phyloP scores from a whole-genome alignment of 2,797 vertebrate genomes.

The Pseudomugil tenellus region DNA sequence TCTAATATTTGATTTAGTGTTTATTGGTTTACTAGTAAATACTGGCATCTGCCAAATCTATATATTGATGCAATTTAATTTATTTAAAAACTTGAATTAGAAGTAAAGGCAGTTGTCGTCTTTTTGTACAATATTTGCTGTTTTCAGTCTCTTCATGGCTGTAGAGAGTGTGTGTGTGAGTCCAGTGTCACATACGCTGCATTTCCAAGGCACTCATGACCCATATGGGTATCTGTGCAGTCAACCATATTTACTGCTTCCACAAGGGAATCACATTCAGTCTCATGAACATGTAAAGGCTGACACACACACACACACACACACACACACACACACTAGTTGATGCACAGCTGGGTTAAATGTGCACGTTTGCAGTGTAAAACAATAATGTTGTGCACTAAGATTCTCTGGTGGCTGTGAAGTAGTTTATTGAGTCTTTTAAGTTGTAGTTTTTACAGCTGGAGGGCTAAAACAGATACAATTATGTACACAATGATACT shows the following conservation, averaged over 20 bases:
- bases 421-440: constrained; percentile 14
- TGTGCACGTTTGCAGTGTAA: constrained; percentile 38
- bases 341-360: constrained; percentile 25
- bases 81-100: not conserved
- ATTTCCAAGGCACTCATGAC: constrained; percentile 48
- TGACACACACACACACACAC: constrained; percentile 11
- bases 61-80: not conserved
- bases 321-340: no score
- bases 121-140: constrained; percentile 1
- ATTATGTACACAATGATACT: constrained; percentile 29
- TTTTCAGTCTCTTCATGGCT: not conserved
- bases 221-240: constrained; percentile 65
- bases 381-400: constrained; percentile 18
- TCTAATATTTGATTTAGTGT: not conserved
- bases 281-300: constrained; percentile 51
- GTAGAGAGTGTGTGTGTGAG: not conserved
- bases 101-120: not conserved
- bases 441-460: constrained; percentile 34
- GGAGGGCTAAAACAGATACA: constrained; percentile 5
- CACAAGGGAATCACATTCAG: constrained; percentile 46
- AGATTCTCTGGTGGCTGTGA: constrained; percentile 10
- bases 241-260: constrained; percentile 60
- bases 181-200: constrained; percentile 11
- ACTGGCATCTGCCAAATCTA: not conserved
- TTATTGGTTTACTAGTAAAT: not conserved